Base-by-base conservation (phyloP, 1,140 invertebrate species). In the Tribolium madens region DNA sequence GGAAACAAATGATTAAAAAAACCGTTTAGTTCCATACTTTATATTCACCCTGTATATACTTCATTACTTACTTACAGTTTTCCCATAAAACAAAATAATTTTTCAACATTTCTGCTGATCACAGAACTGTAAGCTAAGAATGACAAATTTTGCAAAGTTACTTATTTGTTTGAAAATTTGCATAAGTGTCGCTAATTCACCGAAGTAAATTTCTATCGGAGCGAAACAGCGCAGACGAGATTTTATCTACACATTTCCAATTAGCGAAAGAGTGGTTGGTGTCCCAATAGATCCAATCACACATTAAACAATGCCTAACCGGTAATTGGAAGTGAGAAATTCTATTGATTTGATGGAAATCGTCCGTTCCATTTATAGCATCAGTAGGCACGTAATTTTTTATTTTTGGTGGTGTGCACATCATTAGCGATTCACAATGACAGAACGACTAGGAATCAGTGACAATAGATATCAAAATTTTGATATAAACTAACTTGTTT, bases 171-270 rank as follows among this genome's bases (percentile, higher is more conserved):
- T 68, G 60, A 14, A 69, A 75, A 75, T 75, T 75, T 75, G 42
- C 74, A 75, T 75, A 75, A 76, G 68, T 10, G 36, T 76, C 18
- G 47, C 15, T 52, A 50, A 71, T 53, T 50, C 17, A 17, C n/a
- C 53, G 48, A 69, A 76, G 60, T 33, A 21, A 70, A 31, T 76
- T 72, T 72, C 18, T 71, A 71, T 50, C 70, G 12, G 70, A 13
- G 52, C 47, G 47, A 53, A 46, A 57, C 68, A 70, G 70, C 70
- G 42, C 75, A 75, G 57, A 50, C 68, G 71, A 70, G 71, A 73
- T 75, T 77, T 79, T 79, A 79, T 79, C 76, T 52, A 52, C 76
- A 71, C 78, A 69, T 77, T 79, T 79, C 78, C 78, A 79, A 79
- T 79, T 79, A 79, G 78, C 73, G 75, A 75, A 77, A 75, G 76